Evolutionary conservation across 2,113 vertebrate species (phyloP).

Genomic region (Nettapus auritus): DNA sequence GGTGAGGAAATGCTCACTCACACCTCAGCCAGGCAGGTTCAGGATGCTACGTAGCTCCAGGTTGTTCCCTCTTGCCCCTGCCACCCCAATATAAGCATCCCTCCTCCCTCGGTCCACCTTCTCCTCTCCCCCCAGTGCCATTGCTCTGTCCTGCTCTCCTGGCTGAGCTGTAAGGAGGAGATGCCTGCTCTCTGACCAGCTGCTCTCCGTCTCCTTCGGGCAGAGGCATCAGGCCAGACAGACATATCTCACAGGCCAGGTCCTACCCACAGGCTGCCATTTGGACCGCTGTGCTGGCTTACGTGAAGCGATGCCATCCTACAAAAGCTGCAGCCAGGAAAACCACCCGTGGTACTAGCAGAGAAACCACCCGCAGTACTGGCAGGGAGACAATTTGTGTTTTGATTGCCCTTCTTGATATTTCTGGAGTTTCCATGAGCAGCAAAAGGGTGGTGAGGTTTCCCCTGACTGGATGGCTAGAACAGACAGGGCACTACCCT

Average conservation of each 20-base stretch:
- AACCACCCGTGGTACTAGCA: neutral
- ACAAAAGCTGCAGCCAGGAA: neutral
- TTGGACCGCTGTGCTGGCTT: neutral
- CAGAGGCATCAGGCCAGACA: neutral
- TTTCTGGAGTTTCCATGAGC: neutral
- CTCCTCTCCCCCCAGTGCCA: neutral
- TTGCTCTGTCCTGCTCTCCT: neutral
- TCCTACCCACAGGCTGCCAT: neutral
- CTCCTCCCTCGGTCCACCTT: neutral
- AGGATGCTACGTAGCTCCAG: neutral
- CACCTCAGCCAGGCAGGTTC: neutral
- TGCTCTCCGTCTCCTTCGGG: neutral
- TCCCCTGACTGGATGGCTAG: neutral
- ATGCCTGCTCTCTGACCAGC: neutral
- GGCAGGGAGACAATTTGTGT: neutral
- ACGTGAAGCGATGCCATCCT: neutral
- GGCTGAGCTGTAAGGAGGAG: neutral
- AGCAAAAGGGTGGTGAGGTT: neutral
- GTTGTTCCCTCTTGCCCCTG: fast-evolving
- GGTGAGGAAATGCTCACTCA: conserved; percentile 76
- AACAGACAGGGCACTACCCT: neutral
- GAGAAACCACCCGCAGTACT: neutral
- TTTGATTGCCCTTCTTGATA: neutral
- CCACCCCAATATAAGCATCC: neutral
- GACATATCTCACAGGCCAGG: neutral